These are phyloP conservation scores for Cydia strobilella DNA, from an alignment of 1,140 invertebrate genomes.

Conservation along the genomic window DNA sequence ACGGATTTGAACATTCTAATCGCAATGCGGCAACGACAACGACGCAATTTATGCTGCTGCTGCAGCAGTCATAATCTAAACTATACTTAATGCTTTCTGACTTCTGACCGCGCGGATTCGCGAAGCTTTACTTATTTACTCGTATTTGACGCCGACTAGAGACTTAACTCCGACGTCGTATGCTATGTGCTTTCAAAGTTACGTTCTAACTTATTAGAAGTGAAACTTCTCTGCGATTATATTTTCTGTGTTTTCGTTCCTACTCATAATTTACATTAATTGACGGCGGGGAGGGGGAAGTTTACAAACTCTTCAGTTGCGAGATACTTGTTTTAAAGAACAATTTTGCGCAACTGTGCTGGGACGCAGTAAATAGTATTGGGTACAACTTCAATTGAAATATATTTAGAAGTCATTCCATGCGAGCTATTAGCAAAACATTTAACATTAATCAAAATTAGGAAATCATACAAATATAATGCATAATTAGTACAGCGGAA, in stretches of 20 bases:
- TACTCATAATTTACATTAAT: conserved; percentile 39
- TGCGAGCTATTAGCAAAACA: not conserved
- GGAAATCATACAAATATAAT: not conserved
- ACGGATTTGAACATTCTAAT: too few species aligned
- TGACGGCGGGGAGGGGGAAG: conserved; percentile 32
- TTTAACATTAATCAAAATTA: not conserved
- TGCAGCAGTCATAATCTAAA: too few species aligned
- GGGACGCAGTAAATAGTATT: conserved; percentile 32
- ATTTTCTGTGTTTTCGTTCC: conserved; percentile 17
- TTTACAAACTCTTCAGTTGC: conserved; percentile 25
- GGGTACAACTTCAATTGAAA: conserved; percentile 44
- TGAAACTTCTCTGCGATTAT: conserved; percentile 5
- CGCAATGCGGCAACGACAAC: too few species aligned
- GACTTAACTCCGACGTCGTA: not conserved
- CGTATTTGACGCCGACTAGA: too few species aligned
- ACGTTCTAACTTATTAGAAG: not conserved
- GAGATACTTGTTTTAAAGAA: conserved; percentile 38
- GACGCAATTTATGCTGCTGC: too few species aligned
- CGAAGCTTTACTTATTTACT: too few species aligned
- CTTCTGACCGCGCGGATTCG: too few species aligned
- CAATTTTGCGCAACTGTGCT: conserved; percentile 34
- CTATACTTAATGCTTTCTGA: too few species aligned
- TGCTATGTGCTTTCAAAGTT: not conserved
- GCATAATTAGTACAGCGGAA: too few species aligned
- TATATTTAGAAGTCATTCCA: conserved; percentile 4